Conservation (phyloP, 2,113 vertebrate genomes). For the Myrmophylax atrothorax region DNA sequence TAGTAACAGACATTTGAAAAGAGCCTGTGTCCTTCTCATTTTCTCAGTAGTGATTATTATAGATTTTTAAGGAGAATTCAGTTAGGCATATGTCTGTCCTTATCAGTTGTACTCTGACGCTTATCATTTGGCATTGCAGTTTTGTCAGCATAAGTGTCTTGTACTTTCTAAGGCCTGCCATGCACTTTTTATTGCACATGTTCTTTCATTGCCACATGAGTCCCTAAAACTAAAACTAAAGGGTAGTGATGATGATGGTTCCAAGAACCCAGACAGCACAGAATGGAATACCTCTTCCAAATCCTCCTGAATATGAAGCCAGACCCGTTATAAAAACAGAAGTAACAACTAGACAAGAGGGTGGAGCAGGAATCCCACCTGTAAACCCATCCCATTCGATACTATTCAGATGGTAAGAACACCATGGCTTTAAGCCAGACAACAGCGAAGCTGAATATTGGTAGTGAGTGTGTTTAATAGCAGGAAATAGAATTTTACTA, state of each 20-base stretch:
- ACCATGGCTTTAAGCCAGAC: background rate
- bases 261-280: background rate
- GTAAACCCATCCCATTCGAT: background rate
- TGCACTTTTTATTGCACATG: fast-evolving
- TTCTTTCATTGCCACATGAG: background rate
- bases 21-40: background rate
- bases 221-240: background rate
- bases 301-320: background rate
- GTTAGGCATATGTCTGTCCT: background rate
- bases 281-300: background rate
- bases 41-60: background rate
- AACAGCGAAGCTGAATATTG: background rate
- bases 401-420: background rate
- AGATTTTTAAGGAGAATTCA: background rate
- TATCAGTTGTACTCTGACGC: background rate
- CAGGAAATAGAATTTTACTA: background rate
- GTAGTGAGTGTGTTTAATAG: background rate
- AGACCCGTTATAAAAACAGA: background rate
- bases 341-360: background rate
- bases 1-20: background rate
- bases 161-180: background rate
- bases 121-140: background rate
- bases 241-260: background rate
- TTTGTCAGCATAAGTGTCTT: background rate
- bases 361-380: background rate